A percentile compares a stretch with the other conserved stretches of the same genome.
Evolutionary conservation across 2,888 invertebrate species (phyloP).

Genomic region (Microctonus hyperodae): DNA sequence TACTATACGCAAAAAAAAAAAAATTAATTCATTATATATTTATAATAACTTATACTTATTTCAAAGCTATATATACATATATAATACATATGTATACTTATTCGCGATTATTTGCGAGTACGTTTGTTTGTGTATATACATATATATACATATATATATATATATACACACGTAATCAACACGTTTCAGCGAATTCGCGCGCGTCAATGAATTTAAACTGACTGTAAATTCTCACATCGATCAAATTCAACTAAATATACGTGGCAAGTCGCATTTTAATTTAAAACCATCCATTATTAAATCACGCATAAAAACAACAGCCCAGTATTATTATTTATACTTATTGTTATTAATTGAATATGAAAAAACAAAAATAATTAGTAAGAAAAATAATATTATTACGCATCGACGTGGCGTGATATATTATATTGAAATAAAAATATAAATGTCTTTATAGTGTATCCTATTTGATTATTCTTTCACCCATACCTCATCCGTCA

Average conservation of each 20-base stretch:
- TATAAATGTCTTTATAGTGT: not conserved
- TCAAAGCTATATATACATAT: too few species aligned
- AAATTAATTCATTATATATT: too few species aligned
- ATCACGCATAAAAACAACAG: not conserved
- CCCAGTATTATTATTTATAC: not conserved
- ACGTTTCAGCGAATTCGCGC: not conserved
- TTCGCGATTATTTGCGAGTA: not conserved
- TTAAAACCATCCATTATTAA: too few species aligned
- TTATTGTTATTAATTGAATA: too few species aligned
- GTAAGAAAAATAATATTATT: too few species aligned
- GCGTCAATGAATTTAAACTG: not conserved
- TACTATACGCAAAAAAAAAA: too few species aligned
- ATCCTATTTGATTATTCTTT: constrained; percentile 29
- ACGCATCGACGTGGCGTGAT: not conserved
- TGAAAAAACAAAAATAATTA: too few species aligned
- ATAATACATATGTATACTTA: not conserved
- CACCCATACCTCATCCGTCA: constrained; percentile 44
- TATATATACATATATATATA: not conserved
- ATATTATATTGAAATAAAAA: not conserved
- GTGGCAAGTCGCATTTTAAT: too few species aligned
- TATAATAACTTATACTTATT: too few species aligned
- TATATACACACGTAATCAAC: not conserved
- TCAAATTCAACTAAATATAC: not conserved
- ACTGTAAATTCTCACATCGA: not conserved
- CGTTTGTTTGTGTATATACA: too few species aligned